Evolutionary conservation across 1,140 invertebrate genomes (phyloP).

Genomic region (Drosophila fuyamai): DNA sequence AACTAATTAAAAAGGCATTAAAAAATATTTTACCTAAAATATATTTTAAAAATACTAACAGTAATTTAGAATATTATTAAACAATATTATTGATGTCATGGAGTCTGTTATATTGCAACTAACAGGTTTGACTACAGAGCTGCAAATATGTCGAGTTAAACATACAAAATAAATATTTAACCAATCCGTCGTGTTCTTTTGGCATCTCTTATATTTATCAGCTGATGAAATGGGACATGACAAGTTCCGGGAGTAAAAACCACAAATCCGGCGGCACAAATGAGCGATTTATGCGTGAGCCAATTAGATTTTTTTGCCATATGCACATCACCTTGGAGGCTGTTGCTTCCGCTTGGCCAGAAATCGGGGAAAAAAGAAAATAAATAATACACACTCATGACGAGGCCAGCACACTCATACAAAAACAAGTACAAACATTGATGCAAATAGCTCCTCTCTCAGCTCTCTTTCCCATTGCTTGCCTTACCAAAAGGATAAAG

Average conservation of each 20-base stretch:
- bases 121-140: background rate
- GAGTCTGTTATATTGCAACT: too few species aligned
- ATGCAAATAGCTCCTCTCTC: background rate
- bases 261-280: constrained; percentile 8
- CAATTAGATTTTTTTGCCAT: constrained; percentile 54
- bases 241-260: constrained; percentile 52
- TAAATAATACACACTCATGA: constrained; percentile 41
- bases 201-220: background rate
- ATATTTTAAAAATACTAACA: too few species aligned
- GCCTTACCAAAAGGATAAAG: background rate
- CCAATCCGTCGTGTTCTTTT: constrained; percentile 3
- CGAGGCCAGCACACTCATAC: constrained; percentile 36
- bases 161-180: background rate
- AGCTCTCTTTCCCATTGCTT: constrained; percentile 1
- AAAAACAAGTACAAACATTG: constrained; percentile 10
- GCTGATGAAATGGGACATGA: constrained; percentile 42
- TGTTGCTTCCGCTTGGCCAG: constrained; percentile 36
- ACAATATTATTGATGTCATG: too few species aligned
- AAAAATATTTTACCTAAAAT: too few species aligned
- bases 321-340: constrained; percentile 44
- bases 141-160: background rate
- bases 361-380: constrained; percentile 29
- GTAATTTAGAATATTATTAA: too few species aligned
- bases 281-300: constrained; percentile 50
- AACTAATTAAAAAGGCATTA: background rate